A percentile compares a stretch with the other conserved stretches of the same genome.
Conservation (phyloP, 2,888 invertebrate genomes). For the Drosophila longiperda region DNA sequence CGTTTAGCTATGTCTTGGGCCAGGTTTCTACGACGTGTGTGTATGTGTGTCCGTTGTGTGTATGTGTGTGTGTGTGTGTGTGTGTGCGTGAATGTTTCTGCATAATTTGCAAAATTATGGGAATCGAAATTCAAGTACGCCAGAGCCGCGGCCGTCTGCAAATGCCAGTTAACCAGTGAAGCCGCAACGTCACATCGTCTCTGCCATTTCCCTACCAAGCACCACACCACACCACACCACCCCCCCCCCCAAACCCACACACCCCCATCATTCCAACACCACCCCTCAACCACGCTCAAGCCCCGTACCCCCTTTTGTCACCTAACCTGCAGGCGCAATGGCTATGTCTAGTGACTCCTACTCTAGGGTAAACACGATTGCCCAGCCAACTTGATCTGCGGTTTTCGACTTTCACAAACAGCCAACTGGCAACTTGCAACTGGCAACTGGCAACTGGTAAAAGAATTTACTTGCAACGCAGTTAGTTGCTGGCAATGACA, state of each 20-base stretch:
- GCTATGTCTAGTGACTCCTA: conserved; percentile 66
- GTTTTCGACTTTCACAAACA: conserved; percentile 73
- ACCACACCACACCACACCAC: not conserved
- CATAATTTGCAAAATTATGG: conserved; percentile 77
- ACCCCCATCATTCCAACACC: not conserved
- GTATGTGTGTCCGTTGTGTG: conserved; percentile 27
- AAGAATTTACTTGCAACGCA: conserved; percentile 59
- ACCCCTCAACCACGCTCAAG: not conserved
- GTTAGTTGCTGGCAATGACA: conserved; percentile 52
- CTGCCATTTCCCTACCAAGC: not conserved
- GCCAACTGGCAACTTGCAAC: conserved; percentile 43
- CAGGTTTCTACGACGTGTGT: conserved; percentile 31
- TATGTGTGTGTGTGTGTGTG: conserved; percentile 44
- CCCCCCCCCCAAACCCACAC: not conserved
- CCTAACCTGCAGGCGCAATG: conserved; percentile 36
- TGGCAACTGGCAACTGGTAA: conserved; percentile 41
- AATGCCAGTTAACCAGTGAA: conserved; percentile 69
- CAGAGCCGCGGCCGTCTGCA: conserved; percentile 43
- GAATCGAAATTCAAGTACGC: conserved; percentile 70
- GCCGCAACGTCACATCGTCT: conserved; percentile 51
- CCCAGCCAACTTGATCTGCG: conserved; percentile 66
- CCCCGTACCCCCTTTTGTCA: conserved; percentile 1
- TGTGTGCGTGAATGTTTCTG: conserved; percentile 64
- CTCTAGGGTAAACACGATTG: conserved; percentile 70
- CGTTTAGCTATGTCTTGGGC: conserved; percentile 62